Conservation (phyloP, 1,140 invertebrate genomes). For the Patella vulgata region DNA sequence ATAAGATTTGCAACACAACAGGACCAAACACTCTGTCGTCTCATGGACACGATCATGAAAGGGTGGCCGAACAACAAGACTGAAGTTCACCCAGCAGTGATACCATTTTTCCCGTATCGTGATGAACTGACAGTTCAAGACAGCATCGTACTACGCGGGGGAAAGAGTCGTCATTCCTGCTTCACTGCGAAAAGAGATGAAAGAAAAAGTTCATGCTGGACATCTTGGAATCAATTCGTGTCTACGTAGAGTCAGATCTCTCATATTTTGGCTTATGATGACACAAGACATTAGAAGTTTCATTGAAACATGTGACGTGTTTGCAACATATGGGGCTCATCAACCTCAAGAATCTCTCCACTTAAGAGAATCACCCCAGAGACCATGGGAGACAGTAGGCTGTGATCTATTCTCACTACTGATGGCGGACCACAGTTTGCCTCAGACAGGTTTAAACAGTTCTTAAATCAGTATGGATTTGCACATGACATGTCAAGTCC, state of each 20-base stretch:
- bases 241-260: constrained; percentile 25
- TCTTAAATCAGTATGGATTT: constrained; percentile 23
- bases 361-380: constrained; percentile 22
- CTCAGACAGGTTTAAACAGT: constrained; percentile 28
- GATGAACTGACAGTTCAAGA: constrained; percentile 41
- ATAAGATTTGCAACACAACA: constrained; percentile 9
- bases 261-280: constrained; percentile 40
- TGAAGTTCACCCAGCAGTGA: constrained; percentile 4
- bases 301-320: constrained; percentile 28
- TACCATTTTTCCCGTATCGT: constrained; percentile 20
- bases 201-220: constrained; percentile 23
- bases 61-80: no score
- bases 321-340: constrained; percentile 5
- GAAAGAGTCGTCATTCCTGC: constrained; percentile 35
- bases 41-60: not conserved
- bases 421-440: constrained; percentile 11
- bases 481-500: constrained; percentile 29
- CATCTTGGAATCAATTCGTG: constrained; percentile 36
- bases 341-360: constrained; percentile 24
- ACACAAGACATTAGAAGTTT: constrained; percentile 26
- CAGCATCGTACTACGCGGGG: constrained; percentile 34
- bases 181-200: constrained; percentile 20
- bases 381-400: constrained; percentile 33
- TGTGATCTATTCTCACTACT: constrained; percentile 20
- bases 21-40: constrained; percentile 1